A percentile compares a stretch with the other conserved stretches of the same genome.
Conservation (phyloP, 2,888 invertebrate species). For the Archips xylosteana region DNA sequence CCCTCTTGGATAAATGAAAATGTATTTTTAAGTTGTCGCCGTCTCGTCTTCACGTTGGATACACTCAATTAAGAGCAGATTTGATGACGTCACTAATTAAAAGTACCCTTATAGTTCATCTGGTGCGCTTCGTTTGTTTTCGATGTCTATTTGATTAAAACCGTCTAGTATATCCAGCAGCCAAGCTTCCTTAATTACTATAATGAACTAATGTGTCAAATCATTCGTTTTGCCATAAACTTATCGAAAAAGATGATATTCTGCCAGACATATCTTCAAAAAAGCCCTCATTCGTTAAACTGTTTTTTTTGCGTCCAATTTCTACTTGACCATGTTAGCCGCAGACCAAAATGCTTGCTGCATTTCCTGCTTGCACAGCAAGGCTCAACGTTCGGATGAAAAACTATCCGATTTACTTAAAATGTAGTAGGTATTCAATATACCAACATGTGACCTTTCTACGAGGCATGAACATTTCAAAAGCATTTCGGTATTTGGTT, state of each 20-base stretch:
- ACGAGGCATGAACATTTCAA: conserved; percentile 15
- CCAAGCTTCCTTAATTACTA: not conserved
- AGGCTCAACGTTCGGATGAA: not conserved
- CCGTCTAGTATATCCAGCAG: not conserved
- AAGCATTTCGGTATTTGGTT: conserved; percentile 7
- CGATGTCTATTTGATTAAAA: not conserved
- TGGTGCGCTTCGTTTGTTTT: conserved; percentile 24
- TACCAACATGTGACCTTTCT: conserved; percentile 44
- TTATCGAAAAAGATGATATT: not conserved
- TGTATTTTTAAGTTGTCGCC: conserved; percentile 79
- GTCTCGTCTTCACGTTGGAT: conserved; percentile 69
- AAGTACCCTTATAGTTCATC: conserved; percentile 23
- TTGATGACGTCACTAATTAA: conserved; percentile 52
- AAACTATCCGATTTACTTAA: not conserved
- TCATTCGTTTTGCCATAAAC: too few species aligned
- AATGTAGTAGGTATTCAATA: conserved; percentile 46
- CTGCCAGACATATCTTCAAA: too few species aligned
- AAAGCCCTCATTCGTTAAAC: too few species aligned
- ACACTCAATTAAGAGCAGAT: conserved; percentile 72
- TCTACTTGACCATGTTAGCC: not conserved
- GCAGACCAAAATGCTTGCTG: not conserved
- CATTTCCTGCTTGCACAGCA: not conserved
- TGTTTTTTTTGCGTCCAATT: too few species aligned
- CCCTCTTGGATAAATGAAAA: conserved; percentile 65
- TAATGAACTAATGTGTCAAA: not conserved